These are phyloP conservation scores for Pelecanoides urinatrix DNA, from an alignment of 2,113 vertebrate genomes.

Conservation along the genomic window DNA sequence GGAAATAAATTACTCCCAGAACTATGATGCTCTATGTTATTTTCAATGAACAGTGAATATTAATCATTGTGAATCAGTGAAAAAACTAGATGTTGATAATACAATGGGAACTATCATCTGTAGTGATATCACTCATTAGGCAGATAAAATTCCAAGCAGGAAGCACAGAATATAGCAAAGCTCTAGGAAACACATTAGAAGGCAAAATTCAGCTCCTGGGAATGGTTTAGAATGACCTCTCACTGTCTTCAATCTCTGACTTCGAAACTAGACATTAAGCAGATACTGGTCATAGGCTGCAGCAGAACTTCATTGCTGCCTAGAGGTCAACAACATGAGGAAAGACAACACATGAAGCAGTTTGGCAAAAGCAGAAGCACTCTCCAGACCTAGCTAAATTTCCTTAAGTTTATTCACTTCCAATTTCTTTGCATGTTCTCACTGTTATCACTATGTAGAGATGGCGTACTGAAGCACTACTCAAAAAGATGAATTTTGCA, in stretches of 20 bases:
- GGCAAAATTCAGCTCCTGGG: neutral
- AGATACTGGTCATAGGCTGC: neutral
- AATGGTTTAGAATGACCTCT: neutral
- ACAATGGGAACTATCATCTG: neutral
- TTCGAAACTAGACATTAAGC: neutral
- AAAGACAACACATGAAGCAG: rapidly evolving
- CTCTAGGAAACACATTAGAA: neutral
- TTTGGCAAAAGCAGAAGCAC: neutral
- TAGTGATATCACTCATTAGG: neutral
- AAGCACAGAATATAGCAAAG: neutral
- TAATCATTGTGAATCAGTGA: neutral
- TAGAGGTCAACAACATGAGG: neutral
- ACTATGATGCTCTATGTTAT: neutral
- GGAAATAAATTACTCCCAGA: neutral
- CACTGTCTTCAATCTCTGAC: neutral
- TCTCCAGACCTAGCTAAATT: neutral
- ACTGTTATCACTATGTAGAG: neutral
- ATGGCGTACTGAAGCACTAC: neutral
- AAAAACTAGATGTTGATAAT: neutral
- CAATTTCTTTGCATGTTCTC: neutral
- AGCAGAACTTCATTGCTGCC: neutral
- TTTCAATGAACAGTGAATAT: neutral
- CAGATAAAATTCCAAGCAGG: neutral
- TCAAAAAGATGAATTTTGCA: neutral
- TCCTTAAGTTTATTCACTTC: neutral